A percentile compares a stretch with the other conserved stretches of the same genome.
These are phyloP conservation scores for Craseonycteris thonglongyai DNA, from an alignment of 2,113 vertebrate species.

Conservation along the genomic window DNA sequence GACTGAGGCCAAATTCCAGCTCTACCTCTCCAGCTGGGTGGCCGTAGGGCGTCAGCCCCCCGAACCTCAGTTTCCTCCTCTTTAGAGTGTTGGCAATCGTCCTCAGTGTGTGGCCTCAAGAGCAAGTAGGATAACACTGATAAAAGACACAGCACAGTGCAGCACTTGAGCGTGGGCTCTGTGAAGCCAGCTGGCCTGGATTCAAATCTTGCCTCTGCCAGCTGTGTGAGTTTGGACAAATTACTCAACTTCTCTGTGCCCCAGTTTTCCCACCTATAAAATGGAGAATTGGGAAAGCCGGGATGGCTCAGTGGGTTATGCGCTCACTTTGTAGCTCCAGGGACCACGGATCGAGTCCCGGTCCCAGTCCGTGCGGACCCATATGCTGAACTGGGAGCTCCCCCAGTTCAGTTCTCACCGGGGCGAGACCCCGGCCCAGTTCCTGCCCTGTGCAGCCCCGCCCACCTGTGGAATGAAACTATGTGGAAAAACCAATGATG, in stretches of 20 bases:
- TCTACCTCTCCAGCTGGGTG: neutral
- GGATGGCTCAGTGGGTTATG: too few species aligned
- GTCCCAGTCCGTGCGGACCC: too few species aligned
- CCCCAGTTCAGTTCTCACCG: too few species aligned
- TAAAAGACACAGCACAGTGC: neutral
- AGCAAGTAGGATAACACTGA: neutral
- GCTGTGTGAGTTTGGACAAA: neutral
- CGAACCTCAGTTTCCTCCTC: neutral
- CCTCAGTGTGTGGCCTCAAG: rapidly evolving
- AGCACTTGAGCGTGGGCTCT: neutral
- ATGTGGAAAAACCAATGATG: too few species aligned
- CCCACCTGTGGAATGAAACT: too few species aligned
- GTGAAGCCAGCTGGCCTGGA: neutral
- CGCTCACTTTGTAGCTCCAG: too few species aligned
- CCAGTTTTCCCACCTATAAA: neutral
- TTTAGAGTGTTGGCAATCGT: rapidly evolving
- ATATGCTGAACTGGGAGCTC: too few species aligned
- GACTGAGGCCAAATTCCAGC: neutral
- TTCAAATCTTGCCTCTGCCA: neutral
- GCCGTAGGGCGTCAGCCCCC: neutral
- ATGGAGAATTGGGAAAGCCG: too few species aligned
- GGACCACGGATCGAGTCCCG: too few species aligned
- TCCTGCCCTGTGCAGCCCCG: too few species aligned
- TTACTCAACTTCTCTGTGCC: neutral
- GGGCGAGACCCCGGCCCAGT: too few species aligned